Evolutionary conservation across 1,140 invertebrate species (phyloP), one percentile per base, ranked within the genome.

Genomic region (Hirudo medicinalis): DNA sequence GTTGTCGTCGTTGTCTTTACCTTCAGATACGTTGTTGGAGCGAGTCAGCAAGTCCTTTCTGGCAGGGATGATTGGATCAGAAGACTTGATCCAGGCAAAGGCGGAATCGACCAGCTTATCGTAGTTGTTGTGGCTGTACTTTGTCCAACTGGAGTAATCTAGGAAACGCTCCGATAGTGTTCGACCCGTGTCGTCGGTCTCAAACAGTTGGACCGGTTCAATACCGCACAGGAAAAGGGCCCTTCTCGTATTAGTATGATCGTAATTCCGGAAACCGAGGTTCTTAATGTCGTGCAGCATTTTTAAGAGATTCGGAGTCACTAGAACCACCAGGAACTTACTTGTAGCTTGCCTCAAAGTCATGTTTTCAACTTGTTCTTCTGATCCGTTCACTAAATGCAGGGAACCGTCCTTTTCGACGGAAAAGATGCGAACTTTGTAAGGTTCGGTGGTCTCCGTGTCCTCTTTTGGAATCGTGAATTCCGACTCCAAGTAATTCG

Each of bases 151-250:
- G 57, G 57, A 15, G 19, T 63, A 63, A 32, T 63, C 29, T 11
- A 15, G 57, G 57, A 63, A 63, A 15, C 57, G 57, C 57, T 63
- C 57, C 29, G 57, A 63, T 5, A 63, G 57, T 20, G 57, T 63
- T 63, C 57, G 2, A 4, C 57, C 57, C 11, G 8, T 63, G 11
- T 32, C 29, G 57, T 63, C 57, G 11, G 19, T 63, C 19, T 63
- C 57, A 63, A 63, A 63, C 17, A 63, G 20, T 25, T 32, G 57
- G 22, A 63, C 22, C 13, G 22, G 22, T 32, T 63, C 57, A 32
- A 63, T 32, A 15, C 57, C 57, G 15, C 57, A 63, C 22, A 63
- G 29, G 29, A 63, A 63, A 25, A 63, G 29, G 17, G 43, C 22
- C 29, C 57, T 63, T 63, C 57, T 63, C 29, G 57, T 32, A 19